A percentile compares a stretch with the other conserved stretches of the same genome.
Evolutionary conservation across 1,140 invertebrate species (phyloP).

Genomic region (Laupala kohalensis): DNA sequence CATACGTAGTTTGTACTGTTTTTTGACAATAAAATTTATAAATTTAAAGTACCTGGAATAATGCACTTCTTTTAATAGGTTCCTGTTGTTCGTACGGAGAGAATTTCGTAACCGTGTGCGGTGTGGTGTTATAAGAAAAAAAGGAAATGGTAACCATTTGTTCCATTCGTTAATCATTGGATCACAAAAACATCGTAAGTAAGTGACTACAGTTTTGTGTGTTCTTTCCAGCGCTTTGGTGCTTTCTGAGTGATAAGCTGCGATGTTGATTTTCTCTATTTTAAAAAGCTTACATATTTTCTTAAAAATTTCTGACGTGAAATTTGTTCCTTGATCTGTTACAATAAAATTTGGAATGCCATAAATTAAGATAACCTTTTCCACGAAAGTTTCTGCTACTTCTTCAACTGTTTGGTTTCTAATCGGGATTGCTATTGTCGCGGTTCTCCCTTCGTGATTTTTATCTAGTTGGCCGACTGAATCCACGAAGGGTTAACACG

Average conservation of each 20-base stretch:
- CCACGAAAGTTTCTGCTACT: not conserved
- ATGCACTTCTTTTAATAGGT: conserved; percentile 6
- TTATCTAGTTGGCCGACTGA: too few species aligned
- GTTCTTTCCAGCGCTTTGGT: conserved; percentile 26
- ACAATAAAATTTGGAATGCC: not conserved
- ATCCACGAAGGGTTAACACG: too few species aligned
- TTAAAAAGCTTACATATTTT: conserved; percentile 19
- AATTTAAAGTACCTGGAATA: too few species aligned
- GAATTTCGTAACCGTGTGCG: not conserved
- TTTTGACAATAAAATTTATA: too few species aligned
- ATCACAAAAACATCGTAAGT: conserved; percentile 23
- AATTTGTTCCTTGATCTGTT: not conserved
- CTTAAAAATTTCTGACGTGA: not conserved
- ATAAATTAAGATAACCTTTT: not conserved
- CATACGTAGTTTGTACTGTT: too few species aligned
- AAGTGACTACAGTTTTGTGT: conserved; percentile 23
- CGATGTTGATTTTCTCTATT: conserved; percentile 21
- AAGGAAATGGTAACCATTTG: conserved; percentile 9
- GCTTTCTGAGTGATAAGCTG: conserved; percentile 23
- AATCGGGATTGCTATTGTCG: not conserved
- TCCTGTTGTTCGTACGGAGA: conserved; percentile 4
- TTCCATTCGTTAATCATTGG: conserved; percentile 22
- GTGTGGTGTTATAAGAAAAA: conserved; percentile 12
- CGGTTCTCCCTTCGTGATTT: too few species aligned
- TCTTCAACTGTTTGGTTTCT: not conserved